A percentile compares a stretch with the other conserved stretches of the same genome.
These are phyloP conservation scores for Catamblyrhynchus diadema DNA, from an alignment of 2,797 vertebrate species.

Conservation along the genomic window DNA sequence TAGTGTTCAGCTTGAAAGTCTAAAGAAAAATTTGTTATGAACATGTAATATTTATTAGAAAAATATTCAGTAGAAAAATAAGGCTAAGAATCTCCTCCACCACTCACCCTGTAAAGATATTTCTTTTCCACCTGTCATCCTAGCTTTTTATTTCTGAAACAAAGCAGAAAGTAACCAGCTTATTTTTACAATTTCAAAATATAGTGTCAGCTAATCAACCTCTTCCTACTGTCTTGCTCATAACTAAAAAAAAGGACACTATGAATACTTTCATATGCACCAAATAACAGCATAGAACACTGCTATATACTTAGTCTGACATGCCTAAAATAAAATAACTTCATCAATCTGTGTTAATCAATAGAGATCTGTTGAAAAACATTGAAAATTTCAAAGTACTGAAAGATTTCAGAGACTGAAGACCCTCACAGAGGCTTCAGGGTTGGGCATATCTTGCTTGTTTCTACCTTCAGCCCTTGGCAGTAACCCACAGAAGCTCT, in stretches of 20 bases:
- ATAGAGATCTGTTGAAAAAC: not conserved
- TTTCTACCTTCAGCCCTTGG: not conserved
- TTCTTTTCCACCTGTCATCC: not conserved
- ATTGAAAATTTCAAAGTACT: not conserved
- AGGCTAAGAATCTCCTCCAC: not conserved
- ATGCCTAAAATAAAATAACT: not conserved
- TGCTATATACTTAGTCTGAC: not conserved
- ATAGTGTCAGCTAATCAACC: not conserved
- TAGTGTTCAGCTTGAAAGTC: not conserved
- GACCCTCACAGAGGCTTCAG: not conserved
- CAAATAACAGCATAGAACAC: not conserved
- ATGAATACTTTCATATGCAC: not conserved
- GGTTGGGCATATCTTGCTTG: not conserved
- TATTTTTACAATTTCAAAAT: not conserved
- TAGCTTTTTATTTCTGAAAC: not conserved
- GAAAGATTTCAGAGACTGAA: not conserved
- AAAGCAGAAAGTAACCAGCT: not conserved
- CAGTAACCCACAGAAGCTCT: not conserved
- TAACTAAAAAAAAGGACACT: not conserved
- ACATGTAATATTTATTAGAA: not conserved
- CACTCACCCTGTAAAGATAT: fast-evolving
- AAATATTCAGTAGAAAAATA: not conserved
- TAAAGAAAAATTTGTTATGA: not conserved
- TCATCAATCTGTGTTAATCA: not conserved
- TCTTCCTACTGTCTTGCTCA: not conserved